Evolutionary conservation across 1,140 invertebrate species (phyloP), one percentile per base, ranked within the genome.

Genomic region (Drosophila carrolli): DNA sequence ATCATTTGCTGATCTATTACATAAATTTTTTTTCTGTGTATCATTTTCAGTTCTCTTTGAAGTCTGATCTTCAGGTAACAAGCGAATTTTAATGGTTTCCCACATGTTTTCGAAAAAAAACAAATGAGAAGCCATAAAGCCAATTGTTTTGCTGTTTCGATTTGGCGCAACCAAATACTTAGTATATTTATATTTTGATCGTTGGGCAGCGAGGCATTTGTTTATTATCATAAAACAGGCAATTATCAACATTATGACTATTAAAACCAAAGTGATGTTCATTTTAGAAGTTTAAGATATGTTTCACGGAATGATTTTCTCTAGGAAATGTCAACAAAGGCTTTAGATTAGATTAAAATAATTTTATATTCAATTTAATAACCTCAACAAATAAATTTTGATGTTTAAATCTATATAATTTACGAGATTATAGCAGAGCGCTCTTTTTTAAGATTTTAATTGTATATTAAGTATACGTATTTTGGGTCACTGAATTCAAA

Each of bases 101-200:
- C 50, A 19, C 50, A 53, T 53, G 50, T 53, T 53, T 53, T 16
- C 32, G 32, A 16, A 53, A 53, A 13, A 53, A 37, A 37, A 37
- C 14, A 53, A 53, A 37, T 53, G 7, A 4, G 10, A 3, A 32
- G 32, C 50, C 14, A 19, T 37, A 35, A 53, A 37, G 35, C n/a
- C 14, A 37, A 53, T 53, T 35, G 50, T 53, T 35, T 53, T 37
- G n/a, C 9, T 53, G 5, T 53, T 37, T 16, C 14, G 9, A 7
- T 37, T 51, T 14, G 5, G 50, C 14, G 14, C 14, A 16, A 35
- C 50, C 50, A 53, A 53, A 53, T 53, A 53, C 32, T 53, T 37
- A 16, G 48, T 35, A 7, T 32, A 53, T 37, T 53, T 53, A 13
- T 37, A 53, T 35, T 37, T 19, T 53, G 32, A 37, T 14, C 32